Conservation (phyloP, 2,797 vertebrate species). For the Hippoglossus hippoglossus region DNA sequence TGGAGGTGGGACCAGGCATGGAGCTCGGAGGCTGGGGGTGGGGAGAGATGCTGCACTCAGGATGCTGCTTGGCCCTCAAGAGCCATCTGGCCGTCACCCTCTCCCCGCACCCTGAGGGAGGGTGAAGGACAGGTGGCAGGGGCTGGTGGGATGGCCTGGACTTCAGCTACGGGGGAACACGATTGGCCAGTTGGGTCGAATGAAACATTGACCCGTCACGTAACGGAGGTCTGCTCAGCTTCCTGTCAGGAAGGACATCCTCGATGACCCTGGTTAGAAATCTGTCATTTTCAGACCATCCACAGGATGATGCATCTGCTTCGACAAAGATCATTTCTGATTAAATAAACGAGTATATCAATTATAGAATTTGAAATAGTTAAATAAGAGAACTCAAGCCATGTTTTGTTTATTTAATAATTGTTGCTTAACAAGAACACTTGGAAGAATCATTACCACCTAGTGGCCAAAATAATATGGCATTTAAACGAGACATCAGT, state of each 20-base stretch:
- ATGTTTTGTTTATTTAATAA: no score
- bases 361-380: no score
- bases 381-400: no score
- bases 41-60: conserved; percentile 65
- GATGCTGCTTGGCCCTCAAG: conserved; percentile 72
- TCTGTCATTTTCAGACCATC: neutral
- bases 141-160: conserved; percentile 66
- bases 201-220: conserved; percentile 32
- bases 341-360: no score
- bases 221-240: conserved; percentile 40
- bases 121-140: conserved; percentile 82
- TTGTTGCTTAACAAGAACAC: no score
- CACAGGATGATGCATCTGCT: neutral
- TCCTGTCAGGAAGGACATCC: conserved; percentile 37
- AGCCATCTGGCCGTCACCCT: conserved; percentile 83
- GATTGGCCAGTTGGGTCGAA: conserved; percentile 43
- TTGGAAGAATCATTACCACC: no score
- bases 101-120: conserved; percentile 67
- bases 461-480: no score
- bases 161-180: conserved; percentile 27
- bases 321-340: neutral
- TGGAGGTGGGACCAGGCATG: conserved; percentile 68
- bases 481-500: no score
- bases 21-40: conserved; percentile 68
- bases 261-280: conserved; percentile 25